Percentiles rank a stretch among this genome's conserved stretches.
Conservation (phyloP, 2,888 invertebrate species). For the Kuschelorhynchus macadamiae region DNA sequence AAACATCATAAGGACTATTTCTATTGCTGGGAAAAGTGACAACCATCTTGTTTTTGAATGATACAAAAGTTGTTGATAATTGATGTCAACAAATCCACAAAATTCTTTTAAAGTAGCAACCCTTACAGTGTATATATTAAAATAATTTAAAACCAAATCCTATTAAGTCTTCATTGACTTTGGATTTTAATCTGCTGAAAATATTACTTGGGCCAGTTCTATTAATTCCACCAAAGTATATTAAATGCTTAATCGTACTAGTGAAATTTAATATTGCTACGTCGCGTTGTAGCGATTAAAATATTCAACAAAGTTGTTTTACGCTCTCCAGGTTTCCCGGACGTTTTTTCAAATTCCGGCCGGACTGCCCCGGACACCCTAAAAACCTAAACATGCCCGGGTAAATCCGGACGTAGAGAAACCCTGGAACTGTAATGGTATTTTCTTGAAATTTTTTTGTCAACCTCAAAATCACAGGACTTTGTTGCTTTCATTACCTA, state of each 20-base stretch:
- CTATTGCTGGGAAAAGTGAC: constrained; percentile 19
- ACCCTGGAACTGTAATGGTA: not conserved
- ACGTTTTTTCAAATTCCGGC: no score
- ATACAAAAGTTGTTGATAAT: constrained; percentile 7
- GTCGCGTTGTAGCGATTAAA: no score
- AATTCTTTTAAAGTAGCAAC: constrained; percentile 21
- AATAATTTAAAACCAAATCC: constrained; percentile 13
- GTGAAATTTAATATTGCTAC: no score
- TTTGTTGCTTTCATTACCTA: constrained; percentile 21
- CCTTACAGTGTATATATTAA: constrained; percentile 15
- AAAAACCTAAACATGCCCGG: no score
- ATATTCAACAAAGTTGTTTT: no score
- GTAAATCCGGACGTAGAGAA: no score
- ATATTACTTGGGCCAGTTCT: constrained; percentile 14
- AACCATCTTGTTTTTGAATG: constrained; percentile 28
- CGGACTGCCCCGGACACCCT: no score
- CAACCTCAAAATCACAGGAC: constrained; percentile 10
- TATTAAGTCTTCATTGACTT: constrained; percentile 17
- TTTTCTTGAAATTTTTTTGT: not conserved
- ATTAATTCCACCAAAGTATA: constrained; percentile 26
- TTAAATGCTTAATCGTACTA: no score
- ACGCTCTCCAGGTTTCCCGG: no score
- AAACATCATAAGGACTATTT: constrained; percentile 27
- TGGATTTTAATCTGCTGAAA: constrained; percentile 19
- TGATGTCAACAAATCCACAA: constrained; percentile 21